Conservation (phyloP, 2,888 invertebrate genomes). For the Drosophila lacicola region DNA sequence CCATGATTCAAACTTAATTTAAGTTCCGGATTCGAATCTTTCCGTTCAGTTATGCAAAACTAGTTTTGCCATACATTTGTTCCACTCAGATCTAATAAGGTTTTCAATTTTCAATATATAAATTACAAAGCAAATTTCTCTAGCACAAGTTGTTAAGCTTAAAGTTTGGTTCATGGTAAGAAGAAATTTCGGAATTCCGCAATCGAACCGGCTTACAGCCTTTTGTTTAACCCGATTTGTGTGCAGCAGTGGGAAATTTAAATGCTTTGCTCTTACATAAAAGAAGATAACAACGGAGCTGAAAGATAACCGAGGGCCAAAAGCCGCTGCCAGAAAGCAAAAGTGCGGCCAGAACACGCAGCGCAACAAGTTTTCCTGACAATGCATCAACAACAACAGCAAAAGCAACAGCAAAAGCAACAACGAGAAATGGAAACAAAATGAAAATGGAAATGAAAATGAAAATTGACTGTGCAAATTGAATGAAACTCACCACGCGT, state of each 20-base stretch:
- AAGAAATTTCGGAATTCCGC: not conserved
- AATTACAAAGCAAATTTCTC: too few species aligned
- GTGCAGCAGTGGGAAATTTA: not conserved
- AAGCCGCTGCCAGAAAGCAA: not conserved
- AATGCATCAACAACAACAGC: not conserved
- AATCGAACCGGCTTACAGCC: not conserved
- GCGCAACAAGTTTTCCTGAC: constrained; percentile 62
- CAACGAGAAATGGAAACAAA: constrained; percentile 25
- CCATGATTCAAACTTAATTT: too few species aligned
- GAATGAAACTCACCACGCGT: constrained; percentile 61
- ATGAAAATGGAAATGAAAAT: constrained; percentile 42
- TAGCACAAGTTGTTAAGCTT: too few species aligned
- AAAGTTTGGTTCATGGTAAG: too few species aligned
- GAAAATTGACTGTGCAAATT: constrained; percentile 42
- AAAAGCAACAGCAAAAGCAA: constrained; percentile 10
- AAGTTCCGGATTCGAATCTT: too few species aligned
- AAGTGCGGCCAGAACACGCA: constrained; percentile 21
- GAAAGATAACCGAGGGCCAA: constrained; percentile 13
- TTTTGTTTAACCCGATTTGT: not conserved
- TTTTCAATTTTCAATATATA: too few species aligned
- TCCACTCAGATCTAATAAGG: too few species aligned
- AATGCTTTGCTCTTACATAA: constrained; percentile 8
- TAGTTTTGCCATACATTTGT: too few species aligned
- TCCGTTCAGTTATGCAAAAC: too few species aligned
- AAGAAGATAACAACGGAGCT: constrained; percentile 14